Base-by-base conservation (phyloP, 2,888 invertebrate species). In the Cyclophora albipunctata region DNA sequence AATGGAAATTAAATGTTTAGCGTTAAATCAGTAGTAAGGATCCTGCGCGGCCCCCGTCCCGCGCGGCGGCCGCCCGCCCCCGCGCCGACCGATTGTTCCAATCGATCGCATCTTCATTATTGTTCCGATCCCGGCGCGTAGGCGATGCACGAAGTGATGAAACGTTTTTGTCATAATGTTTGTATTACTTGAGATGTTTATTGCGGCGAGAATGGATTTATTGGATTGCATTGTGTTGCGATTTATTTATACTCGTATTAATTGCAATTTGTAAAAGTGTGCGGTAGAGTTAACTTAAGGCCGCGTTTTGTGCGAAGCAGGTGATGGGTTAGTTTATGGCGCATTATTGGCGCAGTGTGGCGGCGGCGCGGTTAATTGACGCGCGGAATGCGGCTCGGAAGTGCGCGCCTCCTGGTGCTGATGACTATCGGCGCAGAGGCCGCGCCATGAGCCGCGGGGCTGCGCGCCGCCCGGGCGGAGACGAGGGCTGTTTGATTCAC, bases 1-100 rank as follows among this genome's bases (percentile, higher is more conserved):
- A 60, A 77, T 75, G 69, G 70, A 70, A 77, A 79, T 77, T 78
- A 78, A 75, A 69, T 68, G 69, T 66, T 63, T 66, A 70, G 20
- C 67, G 72, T 76, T 77, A 75, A 73, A 78, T 78, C 73, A 59
- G 73, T 70, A 78, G 79, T 80, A 75, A 77, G 74, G 73, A 77
- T 74, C 75, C 54, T 33, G 64, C 63, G 63, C 61, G 54, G 41
- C 2, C 4, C 33, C 5, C 7, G 33, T 2, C 20, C 42, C 5
- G 42, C 42, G n/a, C 4, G 6, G 43, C 43, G 43, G 43, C 43
- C 43, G 43, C 34, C 3, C 43, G 20, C 43, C 33, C 43, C 6
- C 43, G 34, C 6, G 51, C 44, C 51, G 54, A 52, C 46, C 54
- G 50, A 55, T 54, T 54, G 54, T 50, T 46, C 46, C 48, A 37